A percentile compares a stretch with the other conserved stretches of the same genome.
Conservation (phyloP, 1,140 invertebrate species). For the Trichonephila clavata region DNA sequence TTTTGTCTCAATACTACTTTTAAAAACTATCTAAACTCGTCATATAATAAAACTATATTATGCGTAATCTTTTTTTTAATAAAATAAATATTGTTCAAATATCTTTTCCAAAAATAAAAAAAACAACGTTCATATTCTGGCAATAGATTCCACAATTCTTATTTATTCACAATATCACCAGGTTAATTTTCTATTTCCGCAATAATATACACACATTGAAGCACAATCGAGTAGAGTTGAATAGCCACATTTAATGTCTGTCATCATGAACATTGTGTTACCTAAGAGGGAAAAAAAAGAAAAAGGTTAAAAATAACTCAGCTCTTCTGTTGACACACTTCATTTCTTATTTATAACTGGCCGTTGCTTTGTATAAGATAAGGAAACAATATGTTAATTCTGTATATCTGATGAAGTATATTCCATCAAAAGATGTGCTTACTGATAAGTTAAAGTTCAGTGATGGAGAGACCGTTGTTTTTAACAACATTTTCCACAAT, state of each 20-base stretch:
- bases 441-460: not conserved
- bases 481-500: not conserved
- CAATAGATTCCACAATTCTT: not conserved
- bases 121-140: not conserved
- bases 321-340: slow-evolving; percentile 44
- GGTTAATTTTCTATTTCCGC: not conserved
- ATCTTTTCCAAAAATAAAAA: not conserved
- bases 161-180: not conserved
- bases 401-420: slow-evolving; percentile 36
- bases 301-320: slow-evolving; percentile 42
- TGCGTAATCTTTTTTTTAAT: no score
- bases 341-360: slow-evolving; percentile 59
- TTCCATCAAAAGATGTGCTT: no score
- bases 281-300: slow-evolving; percentile 44
- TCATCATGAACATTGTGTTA: not conserved
- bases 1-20: no score
- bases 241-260: not conserved
- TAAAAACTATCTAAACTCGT: no score
- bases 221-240: not conserved
- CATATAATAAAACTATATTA: no score
- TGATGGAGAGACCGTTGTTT: not conserved
- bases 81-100: no score
- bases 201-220: not conserved
- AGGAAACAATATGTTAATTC: slow-evolving; percentile 47
- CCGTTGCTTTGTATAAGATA: slow-evolving; percentile 51